Conservation (phyloP, 2,113 vertebrate genomes). For the Spheniscus mendiculus region DNA sequence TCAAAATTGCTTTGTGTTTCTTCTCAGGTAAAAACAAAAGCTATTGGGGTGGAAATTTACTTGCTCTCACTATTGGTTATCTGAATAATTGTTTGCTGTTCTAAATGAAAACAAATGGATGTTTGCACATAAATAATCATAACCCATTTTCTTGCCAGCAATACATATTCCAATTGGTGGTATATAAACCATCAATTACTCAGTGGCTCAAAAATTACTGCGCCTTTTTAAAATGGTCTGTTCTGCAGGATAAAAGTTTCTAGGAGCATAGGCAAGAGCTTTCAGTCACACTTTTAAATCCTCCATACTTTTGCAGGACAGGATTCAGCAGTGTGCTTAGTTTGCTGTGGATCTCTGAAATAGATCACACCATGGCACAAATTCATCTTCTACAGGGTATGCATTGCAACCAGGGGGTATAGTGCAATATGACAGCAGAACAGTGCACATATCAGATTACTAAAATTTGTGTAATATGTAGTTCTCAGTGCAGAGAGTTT, state of each 20-base stretch:
- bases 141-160: conserved; percentile 38
- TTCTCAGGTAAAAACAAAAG: conserved; percentile 35
- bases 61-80: conserved; percentile 37
- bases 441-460: background rate
- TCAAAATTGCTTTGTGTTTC: conserved; percentile 48
- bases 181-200: background rate
- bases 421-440: conserved; percentile 20
- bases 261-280: conserved; percentile 18
- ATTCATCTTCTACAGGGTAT: background rate
- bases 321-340: conserved; percentile 12
- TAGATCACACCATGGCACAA: background rate
- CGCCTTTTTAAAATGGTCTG: background rate
- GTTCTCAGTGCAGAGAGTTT: background rate
- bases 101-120: conserved; percentile 63
- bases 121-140: conserved; percentile 45
- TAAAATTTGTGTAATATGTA: background rate
- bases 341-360: conserved; percentile 46
- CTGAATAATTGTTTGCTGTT: conserved; percentile 48
- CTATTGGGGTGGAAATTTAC: conserved; percentile 20
- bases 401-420: background rate
- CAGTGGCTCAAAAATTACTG: background rate
- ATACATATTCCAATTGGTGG: background rate
- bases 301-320: background rate
- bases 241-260: conserved; percentile 44
- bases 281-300: conserved; percentile 28